These are phyloP conservation scores for Melanotaenia boesemani DNA, from an alignment of 2,797 vertebrate species.

Conservation along the genomic window DNA sequence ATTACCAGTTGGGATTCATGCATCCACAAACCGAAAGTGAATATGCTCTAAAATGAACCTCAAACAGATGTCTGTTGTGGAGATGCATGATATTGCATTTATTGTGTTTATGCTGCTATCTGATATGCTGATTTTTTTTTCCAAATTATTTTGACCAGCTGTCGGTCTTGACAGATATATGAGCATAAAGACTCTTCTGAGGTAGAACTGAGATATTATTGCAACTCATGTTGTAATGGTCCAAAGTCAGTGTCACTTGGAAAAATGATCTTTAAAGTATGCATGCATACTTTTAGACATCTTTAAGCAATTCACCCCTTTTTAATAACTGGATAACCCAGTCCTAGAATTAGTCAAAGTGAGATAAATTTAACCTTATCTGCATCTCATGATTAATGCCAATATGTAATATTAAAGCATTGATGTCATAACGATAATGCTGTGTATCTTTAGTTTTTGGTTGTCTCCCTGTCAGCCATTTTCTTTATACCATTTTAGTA, in stretches of 20 bases:
- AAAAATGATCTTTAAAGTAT: constrained; percentile 1
- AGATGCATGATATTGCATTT: too few relatives aligned
- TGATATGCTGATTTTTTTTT: too few relatives aligned
- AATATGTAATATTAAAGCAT: not conserved
- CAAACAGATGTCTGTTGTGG: too few relatives aligned
- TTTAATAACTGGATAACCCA: not conserved
- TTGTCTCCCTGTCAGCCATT: too few relatives aligned
- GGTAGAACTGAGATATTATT: not conserved
- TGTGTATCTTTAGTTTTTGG: too few relatives aligned
- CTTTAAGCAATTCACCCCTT: too few relatives aligned
- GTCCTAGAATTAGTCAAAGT: not conserved
- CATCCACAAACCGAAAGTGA: not conserved
- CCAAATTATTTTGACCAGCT: too few relatives aligned
- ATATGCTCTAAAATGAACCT: not conserved
- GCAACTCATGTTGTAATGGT: not conserved
- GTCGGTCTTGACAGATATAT: not conserved
- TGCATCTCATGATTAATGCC: not conserved
- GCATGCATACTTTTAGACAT: not conserved
- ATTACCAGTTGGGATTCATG: not conserved
- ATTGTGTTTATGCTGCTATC: too few relatives aligned
- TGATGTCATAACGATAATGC: too few relatives aligned
- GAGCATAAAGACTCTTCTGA: not conserved
- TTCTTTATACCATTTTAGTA: too few relatives aligned
- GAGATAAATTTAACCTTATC: not conserved
- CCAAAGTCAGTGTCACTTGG: not conserved